Evolutionary conservation across 1,140 invertebrate genomes (phyloP).

Genomic region (Micrasema minimum): DNA sequence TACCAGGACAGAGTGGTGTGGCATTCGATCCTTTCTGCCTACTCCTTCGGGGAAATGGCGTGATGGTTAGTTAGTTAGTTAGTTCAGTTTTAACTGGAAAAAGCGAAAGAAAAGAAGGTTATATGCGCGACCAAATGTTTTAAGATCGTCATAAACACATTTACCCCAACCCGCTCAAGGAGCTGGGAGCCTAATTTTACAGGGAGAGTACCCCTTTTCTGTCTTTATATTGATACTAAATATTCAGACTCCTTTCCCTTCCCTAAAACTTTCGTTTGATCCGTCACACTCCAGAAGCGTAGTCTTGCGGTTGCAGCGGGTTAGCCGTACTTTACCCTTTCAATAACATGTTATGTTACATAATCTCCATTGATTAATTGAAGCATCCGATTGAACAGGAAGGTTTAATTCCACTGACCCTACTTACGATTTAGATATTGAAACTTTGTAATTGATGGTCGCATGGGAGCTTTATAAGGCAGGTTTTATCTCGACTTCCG

Average conservation of each 20-base stretch:
- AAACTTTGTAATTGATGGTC: conserved; percentile 17
- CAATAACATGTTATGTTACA: conserved; percentile 34
- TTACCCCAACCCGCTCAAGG: too few relatives aligned
- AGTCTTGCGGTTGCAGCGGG: conserved; percentile 1
- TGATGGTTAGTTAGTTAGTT: too few relatives aligned
- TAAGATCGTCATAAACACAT: too few relatives aligned
- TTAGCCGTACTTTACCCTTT: conserved; percentile 20
- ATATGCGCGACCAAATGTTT: too few relatives aligned
- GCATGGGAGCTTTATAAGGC: conserved; percentile 5
- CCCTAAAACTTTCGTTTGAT: too few relatives aligned
- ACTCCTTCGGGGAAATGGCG: too few relatives aligned
- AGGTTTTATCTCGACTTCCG: neutral
- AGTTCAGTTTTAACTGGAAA: too few relatives aligned
- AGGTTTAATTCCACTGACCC: conserved; percentile 30
- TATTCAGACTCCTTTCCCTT: too few relatives aligned
- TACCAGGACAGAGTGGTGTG: too few relatives aligned
- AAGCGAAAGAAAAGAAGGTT: too few relatives aligned
- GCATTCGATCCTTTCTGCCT: too few relatives aligned
- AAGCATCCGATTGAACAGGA: conserved; percentile 11
- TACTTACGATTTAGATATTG: conserved; percentile 34
- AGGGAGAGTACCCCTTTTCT: neutral
- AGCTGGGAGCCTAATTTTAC: neutral
- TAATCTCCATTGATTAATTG: conserved; percentile 30
- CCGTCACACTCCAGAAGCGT: too few relatives aligned
- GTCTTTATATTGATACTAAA: conserved; percentile 1